Base-by-base conservation (phyloP, 1,140 invertebrate genomes). In the Tachypleus tridentatus region DNA sequence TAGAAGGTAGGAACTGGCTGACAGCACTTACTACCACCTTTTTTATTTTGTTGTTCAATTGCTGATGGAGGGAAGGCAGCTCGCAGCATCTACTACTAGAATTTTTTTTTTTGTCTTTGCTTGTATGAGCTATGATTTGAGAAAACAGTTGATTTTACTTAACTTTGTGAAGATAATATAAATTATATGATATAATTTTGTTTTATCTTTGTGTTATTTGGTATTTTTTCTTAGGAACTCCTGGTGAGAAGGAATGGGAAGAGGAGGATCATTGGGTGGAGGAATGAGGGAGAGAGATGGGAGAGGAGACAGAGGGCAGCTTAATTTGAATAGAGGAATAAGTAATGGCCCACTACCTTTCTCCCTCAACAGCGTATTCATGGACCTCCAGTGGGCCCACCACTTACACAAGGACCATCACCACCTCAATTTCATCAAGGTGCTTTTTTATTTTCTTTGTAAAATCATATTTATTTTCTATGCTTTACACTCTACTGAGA, bases 351-450 rank as follows among this genome's bases (percentile, higher is more conserved):
- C 57, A 6, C 49, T 11, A 6, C 60, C 62, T 10, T 61, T 65
- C 49, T 8, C n/a, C 54, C 62, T 51, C 58, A 51, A 51, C 48
- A 29, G 9, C 49, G 57, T 29, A 10, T 57, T 10, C 63, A 57
- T 9, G 59, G 64, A 49, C 53, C 49, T 66, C 6, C 64, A 59
- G 29, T 61, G 54, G 66, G 64, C n/a, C 65, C 48, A 61, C 65
- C 63, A 8, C 62, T 49, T 57, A 8, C n/a, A n/a, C 47, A 10
- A 56, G 53, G 56, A 5, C 64, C 49, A 5, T 49, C 51, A 47
- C 53, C 64, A 7, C 51, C 29, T 29, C 29, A 29, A 29, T 29
- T 29, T 4, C 59, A 60, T 67, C 64, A 60, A 64, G 52, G 61
- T 62, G 6, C 4, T 57, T 11, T 58, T 10, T 47, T 62, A 65